Evolutionary conservation across 2,797 vertebrate genomes (phyloP).

Genomic region (Rhyacichthys aspro): DNA sequence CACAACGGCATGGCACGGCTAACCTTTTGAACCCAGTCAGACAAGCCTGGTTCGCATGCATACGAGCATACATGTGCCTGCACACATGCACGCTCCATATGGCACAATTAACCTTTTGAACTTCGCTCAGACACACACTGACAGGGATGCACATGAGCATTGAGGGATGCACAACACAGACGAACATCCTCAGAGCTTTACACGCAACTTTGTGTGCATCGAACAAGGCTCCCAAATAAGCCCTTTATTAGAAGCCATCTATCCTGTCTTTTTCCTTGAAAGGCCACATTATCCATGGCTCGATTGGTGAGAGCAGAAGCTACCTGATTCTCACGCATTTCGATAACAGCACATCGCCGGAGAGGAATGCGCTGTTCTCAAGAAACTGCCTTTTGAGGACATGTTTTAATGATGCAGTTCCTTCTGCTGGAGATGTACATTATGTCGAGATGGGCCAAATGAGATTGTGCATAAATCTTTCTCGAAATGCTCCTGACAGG

Average conservation of each 20-base stretch:
- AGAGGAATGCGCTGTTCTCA: conserved; percentile 13
- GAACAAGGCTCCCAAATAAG: conserved; percentile 14
- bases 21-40: conserved; percentile 64
- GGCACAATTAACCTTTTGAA: conserved; percentile 69
- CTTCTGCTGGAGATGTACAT: neutral
- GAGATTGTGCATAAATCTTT: neutral
- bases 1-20: conserved; percentile 50
- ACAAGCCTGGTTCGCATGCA: conserved; percentile 55
- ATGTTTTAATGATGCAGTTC: conserved; percentile 7
- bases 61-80: conserved; percentile 43
- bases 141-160: conserved; percentile 36
- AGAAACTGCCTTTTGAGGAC: conserved; percentile 15
- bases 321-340: conserved; percentile 32
- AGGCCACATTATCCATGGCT: conserved; percentile 41
- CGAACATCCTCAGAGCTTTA: conserved; percentile 7
- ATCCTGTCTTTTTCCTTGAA: conserved; percentile 38
- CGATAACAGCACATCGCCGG: neutral
- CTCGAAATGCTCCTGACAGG: neutral
- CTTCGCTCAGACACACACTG: conserved; percentile 45
- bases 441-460: neutral
- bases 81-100: conserved; percentile 57
- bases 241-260: conserved; percentile 31
- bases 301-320: conserved; percentile 27
- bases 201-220: conserved; percentile 23
- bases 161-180: conserved; percentile 13